Percentiles rank a stretch among this genome's conserved stretches.
Conservation (phyloP, 1,140 invertebrate genomes). For the Halyomorpha halys region DNA sequence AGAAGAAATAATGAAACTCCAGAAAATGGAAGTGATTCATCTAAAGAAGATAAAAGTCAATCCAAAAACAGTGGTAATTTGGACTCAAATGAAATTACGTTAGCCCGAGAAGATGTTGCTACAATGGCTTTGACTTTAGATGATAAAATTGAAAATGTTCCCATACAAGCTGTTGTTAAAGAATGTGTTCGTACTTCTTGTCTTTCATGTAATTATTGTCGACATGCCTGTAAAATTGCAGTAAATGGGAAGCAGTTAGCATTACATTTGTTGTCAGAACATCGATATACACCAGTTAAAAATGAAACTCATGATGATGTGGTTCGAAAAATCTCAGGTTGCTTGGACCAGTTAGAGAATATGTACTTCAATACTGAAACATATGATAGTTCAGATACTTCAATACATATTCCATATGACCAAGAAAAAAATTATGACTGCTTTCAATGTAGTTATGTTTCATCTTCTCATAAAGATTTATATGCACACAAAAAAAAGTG, state of each 20-base stretch:
- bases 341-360: constrained; percentile 46
- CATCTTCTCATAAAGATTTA: constrained; percentile 64
- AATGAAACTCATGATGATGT: constrained; percentile 60
- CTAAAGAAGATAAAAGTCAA: constrained; percentile 13
- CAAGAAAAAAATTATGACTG: constrained; percentile 56
- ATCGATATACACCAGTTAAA: constrained; percentile 59
- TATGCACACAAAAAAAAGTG: constrained; percentile 73
- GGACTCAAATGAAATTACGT: constrained; percentile 34
- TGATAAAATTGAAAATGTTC: constrained; percentile 57
- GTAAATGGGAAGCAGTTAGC: constrained; percentile 69
- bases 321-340: constrained; percentile 50
- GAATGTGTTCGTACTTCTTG: constrained; percentile 57
- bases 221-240: constrained; percentile 67
- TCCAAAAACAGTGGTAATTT: background rate
- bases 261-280: constrained; percentile 63
- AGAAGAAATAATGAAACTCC: constrained; percentile 18
- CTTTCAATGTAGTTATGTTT: constrained; percentile 68
- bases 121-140: constrained; percentile 61
- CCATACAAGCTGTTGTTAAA: constrained; percentile 55
- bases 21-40: constrained; percentile 30
- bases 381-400: constrained; percentile 48
- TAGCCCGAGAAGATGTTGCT: constrained; percentile 51
- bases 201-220: constrained; percentile 65
- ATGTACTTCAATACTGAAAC: constrained; percentile 60
- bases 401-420: constrained; percentile 40